Conservation (phyloP, 2,888 invertebrate genomes). For the Rapana venosa region DNA sequence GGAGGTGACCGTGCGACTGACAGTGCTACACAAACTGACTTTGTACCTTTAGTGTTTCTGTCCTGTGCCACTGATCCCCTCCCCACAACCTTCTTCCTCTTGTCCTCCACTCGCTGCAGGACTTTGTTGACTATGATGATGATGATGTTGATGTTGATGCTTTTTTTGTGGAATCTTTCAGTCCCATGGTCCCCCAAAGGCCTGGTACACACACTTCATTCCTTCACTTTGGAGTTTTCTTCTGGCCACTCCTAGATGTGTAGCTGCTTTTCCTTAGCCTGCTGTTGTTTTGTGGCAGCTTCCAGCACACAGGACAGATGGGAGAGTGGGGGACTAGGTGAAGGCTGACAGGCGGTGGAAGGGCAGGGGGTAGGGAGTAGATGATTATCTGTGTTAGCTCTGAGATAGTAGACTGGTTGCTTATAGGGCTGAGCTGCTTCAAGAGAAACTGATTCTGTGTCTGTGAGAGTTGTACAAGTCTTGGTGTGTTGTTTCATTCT, state of each 20-base stretch:
- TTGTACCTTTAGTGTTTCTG: constrained; percentile 15
- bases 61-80: neutral
- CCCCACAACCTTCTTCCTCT: constrained; percentile 24
- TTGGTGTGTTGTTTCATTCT: no score
- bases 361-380: neutral
- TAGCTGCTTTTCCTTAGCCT: neutral
- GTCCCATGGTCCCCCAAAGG: constrained; percentile 12
- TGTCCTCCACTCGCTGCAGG: neutral
- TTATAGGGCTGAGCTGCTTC: neutral
- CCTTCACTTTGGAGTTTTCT: constrained; percentile 33
- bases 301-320: neutral
- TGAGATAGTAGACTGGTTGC: neutral
- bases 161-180: constrained; percentile 38
- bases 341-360: neutral
- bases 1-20: neutral
- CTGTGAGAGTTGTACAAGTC: no score
- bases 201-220: constrained; percentile 40
- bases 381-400: neutral
- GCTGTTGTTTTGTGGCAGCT: neutral
- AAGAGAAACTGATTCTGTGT: no score
- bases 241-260: neutral
- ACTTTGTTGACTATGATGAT: neutral
- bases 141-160: constrained; percentile 7
- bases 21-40: constrained; percentile 36
- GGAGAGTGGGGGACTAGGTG: neutral